These are phyloP conservation scores for Archaeoteleia sp. DNA, from an alignment of 2,888 invertebrate genomes.

Conservation along the genomic window DNA sequence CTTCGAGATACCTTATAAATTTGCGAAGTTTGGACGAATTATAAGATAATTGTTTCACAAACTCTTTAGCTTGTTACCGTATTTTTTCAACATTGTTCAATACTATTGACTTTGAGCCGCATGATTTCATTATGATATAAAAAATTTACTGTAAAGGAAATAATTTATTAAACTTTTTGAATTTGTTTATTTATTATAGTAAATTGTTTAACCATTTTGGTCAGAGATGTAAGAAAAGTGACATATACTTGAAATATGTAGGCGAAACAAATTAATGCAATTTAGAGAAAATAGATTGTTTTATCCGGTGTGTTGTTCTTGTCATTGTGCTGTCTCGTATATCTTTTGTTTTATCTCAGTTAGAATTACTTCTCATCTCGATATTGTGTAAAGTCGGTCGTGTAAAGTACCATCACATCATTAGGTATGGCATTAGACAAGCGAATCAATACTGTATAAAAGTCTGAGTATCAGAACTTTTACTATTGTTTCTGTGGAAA, in stretches of 20 bases:
- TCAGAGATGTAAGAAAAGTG: no score
- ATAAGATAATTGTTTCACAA: slow-evolving; percentile 26
- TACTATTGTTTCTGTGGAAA: slow-evolving; percentile 25
- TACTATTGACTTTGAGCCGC: neutral
- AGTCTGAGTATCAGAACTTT: slow-evolving; percentile 26
- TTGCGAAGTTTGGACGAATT: slow-evolving; percentile 20
- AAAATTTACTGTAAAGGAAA: no score
- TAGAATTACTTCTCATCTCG: neutral
- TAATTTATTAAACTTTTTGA: no score
- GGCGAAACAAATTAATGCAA: no score
- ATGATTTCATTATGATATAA: slow-evolving; percentile 1
- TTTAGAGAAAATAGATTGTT: no score
- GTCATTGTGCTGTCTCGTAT: no score
- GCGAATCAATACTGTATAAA: slow-evolving; percentile 5
- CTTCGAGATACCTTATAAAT: slow-evolving; percentile 10
- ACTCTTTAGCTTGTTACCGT: slow-evolving; percentile 5
- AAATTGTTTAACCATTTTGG: no score
- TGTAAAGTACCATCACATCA: slow-evolving; percentile 14
- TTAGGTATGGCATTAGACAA: neutral
- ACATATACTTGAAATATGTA: no score
- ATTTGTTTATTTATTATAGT: no score
- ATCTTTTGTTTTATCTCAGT: no score
- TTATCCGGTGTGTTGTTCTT: no score
- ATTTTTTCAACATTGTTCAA: neutral
- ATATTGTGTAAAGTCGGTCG: neutral